Percentiles rank a stretch among this genome's conserved stretches.
Evolutionary conservation across 2,797 vertebrate genomes (phyloP).

Genomic region (Eleutherodactylus coqui): DNA sequence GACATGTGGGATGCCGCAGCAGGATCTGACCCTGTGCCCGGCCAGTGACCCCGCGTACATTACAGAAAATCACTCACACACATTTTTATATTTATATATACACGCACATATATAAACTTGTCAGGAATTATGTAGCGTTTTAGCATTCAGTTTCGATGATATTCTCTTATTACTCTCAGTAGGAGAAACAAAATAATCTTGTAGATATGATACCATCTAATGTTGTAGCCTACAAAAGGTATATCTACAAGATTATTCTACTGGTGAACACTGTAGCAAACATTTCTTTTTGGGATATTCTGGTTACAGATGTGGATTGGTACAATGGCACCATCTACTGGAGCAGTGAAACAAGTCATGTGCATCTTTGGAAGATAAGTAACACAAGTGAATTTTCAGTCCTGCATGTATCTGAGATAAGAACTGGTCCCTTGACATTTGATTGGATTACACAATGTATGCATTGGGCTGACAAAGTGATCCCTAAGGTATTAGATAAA

Average conservation of each 20-base stretch:
- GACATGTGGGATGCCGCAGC: too few relatives aligned
- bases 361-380: conserved; percentile 69
- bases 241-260: too few relatives aligned
- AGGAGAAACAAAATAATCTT: too few relatives aligned
- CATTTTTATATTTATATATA: too few relatives aligned
- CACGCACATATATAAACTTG: background rate
- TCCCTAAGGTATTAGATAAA: conserved; percentile 69
- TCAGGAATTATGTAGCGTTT: background rate
- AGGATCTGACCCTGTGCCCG: too few relatives aligned
- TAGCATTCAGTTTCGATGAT: background rate
- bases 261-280: too few relatives aligned
- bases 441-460: conserved; percentile 79
- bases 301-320: conserved; percentile 77
- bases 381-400: conserved; percentile 50
- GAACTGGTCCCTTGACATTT: conserved; percentile 72
- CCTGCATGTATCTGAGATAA: conserved; percentile 63
- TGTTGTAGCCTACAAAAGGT: too few relatives aligned
- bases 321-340: conserved; percentile 78
- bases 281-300: conserved; percentile 28
- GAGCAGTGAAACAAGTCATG: conserved; percentile 72
- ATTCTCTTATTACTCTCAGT: too few relatives aligned
- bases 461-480: conserved; percentile 78
- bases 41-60: too few relatives aligned
- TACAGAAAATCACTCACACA: too few relatives aligned
- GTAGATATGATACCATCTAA: too few relatives aligned